Conservation (phyloP, 2,888 invertebrate species). For the Aplocera efformata region DNA sequence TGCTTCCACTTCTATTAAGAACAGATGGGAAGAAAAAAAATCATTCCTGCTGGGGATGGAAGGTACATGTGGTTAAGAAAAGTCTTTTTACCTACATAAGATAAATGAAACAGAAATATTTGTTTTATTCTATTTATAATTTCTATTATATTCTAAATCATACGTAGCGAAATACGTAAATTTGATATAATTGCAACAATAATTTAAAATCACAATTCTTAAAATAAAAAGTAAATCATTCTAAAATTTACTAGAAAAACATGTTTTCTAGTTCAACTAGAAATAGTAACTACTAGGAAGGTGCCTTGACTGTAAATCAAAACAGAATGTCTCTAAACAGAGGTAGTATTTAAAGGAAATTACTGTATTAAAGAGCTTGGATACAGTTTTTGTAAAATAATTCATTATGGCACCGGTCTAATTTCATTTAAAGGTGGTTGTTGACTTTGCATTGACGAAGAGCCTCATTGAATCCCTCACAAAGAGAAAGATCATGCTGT, state of each 20-base stretch:
- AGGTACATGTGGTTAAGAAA: no score
- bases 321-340: constrained; percentile 37
- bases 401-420: constrained; percentile 37
- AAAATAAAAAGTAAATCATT: constrained; percentile 39
- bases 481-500: constrained; percentile 93
- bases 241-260: constrained; percentile 45
- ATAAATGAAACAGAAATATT: constrained; percentile 15
- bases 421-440: constrained; percentile 81
- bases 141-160: constrained; percentile 49
- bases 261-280: constrained; percentile 34
- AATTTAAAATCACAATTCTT: constrained; percentile 50
- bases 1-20: no score
- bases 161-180: constrained; percentile 45
- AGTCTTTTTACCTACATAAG: no score
- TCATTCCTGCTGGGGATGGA: no score
- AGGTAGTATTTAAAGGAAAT: constrained; percentile 38
- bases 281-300: constrained; percentile 54
- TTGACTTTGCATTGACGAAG: constrained; percentile 95
- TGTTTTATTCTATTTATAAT: constrained; percentile 41
- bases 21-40: no score
- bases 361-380: constrained; percentile 34
- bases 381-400: constrained; percentile 34
- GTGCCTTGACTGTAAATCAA: constrained; percentile 37
- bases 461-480: constrained; percentile 98
- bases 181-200: constrained; percentile 38